Conservation (phyloP, 1,140 invertebrate species). For the Manduca sexta region DNA sequence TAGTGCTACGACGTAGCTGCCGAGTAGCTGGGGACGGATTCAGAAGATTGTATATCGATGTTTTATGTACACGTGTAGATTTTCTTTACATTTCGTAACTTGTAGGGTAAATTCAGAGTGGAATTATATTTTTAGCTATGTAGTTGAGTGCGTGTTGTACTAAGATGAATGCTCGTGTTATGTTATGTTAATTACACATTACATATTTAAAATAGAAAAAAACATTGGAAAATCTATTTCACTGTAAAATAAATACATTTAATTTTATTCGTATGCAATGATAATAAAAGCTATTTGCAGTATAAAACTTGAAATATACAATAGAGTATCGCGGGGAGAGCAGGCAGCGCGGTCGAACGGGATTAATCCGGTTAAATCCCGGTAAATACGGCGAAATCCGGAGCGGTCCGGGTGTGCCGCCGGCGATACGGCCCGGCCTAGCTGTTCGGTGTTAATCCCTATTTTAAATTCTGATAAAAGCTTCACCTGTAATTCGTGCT, state of each 20-base stretch:
- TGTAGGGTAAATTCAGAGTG: too few relatives aligned
- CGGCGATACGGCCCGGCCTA: conserved; percentile 44
- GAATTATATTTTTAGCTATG: too few relatives aligned
- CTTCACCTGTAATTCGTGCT: conserved; percentile 47
- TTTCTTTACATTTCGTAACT: too few relatives aligned
- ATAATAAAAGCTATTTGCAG: conserved; percentile 23
- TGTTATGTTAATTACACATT: too few relatives aligned
- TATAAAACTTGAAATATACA: conserved; percentile 60
- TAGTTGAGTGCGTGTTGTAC: too few relatives aligned
- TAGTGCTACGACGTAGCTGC: conserved; percentile 71
- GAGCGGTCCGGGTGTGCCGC: conserved; percentile 29
- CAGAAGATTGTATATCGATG: conserved; percentile 35
- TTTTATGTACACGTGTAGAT: too few relatives aligned
- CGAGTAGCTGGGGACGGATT: conserved; percentile 44
- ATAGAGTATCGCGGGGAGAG: conserved; percentile 55
- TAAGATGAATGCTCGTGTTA: too few relatives aligned
- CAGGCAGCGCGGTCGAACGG: conserved; percentile 33
- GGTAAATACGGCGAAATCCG: conserved; percentile 38
- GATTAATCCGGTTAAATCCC: conserved; percentile 52
- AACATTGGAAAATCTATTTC: too few relatives aligned
- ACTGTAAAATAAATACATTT: not conserved
- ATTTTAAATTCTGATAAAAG: conserved; percentile 66
- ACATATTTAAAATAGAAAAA: too few relatives aligned
- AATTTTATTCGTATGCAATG: not conserved
- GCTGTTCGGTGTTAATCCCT: conserved; percentile 55